Conservation (phyloP, 1,140 invertebrate species). For the Drosophila bifasciata region DNA sequence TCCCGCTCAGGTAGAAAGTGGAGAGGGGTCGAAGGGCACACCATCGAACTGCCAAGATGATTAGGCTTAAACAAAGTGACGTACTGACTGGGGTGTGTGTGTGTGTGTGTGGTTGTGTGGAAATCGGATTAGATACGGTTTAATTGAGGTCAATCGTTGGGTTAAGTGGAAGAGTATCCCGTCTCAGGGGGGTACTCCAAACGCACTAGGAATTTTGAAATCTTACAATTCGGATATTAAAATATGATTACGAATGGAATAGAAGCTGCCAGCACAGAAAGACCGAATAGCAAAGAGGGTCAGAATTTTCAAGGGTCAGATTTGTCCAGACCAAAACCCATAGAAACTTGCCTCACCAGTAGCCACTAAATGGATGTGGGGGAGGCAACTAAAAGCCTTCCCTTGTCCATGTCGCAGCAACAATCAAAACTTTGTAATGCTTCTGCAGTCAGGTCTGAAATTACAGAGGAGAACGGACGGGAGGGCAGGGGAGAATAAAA, state of each 20-base stretch:
- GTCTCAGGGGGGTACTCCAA: conserved; percentile 9
- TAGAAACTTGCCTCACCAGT: too few species aligned
- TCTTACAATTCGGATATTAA: conserved; percentile 9
- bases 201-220: conserved; percentile 14
- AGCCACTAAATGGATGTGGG: too few species aligned
- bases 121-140: conserved; percentile 65
- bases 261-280: too few species aligned
- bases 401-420: conserved; percentile 41
- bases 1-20: conserved; percentile 56
- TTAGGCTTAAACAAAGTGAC: conserved; percentile 58
- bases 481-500: conserved; percentile 11
- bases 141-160: conserved; percentile 70
- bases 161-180: conserved; percentile 48
- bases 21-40: not conserved
- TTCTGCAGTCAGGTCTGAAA: conserved; percentile 65
- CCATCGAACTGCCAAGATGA: conserved; percentile 55
- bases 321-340: too few species aligned
- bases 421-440: conserved; percentile 79
- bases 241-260: too few species aligned
- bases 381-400: too few species aligned
- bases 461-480: conserved; percentile 33
- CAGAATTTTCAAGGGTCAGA: too few species aligned
- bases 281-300: too few species aligned
- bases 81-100: conserved; percentile 1
- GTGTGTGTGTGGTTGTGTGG: conserved; percentile 49